Evolutionary conservation across 2,113 vertebrate species (phyloP).

Genomic region (Carassius gibelio): DNA sequence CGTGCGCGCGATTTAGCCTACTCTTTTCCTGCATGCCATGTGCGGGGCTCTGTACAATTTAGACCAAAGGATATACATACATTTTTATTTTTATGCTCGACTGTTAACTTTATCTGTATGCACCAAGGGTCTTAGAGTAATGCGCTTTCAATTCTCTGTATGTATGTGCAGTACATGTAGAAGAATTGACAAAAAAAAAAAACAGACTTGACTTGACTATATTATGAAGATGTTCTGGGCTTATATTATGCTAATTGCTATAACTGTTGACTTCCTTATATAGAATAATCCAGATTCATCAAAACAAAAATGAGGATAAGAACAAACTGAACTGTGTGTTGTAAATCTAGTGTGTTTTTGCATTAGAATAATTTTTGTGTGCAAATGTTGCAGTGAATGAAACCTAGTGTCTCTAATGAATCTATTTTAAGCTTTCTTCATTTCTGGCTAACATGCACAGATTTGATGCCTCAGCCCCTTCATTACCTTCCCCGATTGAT

Average conservation of each 20-base stretch:
- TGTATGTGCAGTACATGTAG: no score
- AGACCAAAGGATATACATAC: neutral
- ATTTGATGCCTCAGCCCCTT: constrained; percentile 14
- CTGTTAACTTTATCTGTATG: no score
- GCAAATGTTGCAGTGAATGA: neutral
- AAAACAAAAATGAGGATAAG: neutral
- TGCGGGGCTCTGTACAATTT: no score
- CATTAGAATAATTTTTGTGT: neutral
- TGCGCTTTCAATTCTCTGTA: no score
- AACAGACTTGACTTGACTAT: no score
- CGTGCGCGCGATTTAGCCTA: no score
- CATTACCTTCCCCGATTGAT: constrained; percentile 40
- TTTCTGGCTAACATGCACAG: constrained; percentile 20
- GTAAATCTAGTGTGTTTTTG: neutral
- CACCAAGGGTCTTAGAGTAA: no score
- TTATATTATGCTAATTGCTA: neutral
- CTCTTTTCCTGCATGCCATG: no score
- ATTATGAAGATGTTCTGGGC: neutral
- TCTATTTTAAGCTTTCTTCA: constrained; percentile 29
- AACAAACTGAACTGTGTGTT: neutral
- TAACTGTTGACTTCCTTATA: neutral
- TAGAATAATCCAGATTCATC: neutral
- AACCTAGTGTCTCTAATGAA: constrained; percentile 19
- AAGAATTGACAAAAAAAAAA: no score
- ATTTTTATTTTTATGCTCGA: no score